Evolutionary conservation across 2,888 invertebrate species (phyloP), one percentile per base, ranked within the genome.

Genomic region (Campopleginae sp.): DNA sequence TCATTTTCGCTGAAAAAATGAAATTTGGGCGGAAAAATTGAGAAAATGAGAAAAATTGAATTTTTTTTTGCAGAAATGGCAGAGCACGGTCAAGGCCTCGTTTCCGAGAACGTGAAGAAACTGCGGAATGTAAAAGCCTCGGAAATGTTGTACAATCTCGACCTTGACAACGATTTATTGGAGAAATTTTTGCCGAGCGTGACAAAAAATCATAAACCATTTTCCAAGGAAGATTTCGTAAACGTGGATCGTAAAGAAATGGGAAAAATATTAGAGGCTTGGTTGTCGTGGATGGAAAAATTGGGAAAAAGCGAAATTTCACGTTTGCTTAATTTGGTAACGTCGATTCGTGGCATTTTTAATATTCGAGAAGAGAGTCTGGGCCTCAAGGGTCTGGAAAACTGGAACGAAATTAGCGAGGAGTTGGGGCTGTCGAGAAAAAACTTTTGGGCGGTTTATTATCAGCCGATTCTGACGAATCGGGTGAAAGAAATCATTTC

Each of bases 361-460:
- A 96, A 96, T 81, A 96, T 97, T 77, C 94, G 97, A 75, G 96
- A 96, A 88, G 96, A 96, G 89, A 96, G 96, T 0, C 95, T 96
- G 75, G 95, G 95, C 91, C 95, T 96, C 44, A 95, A 95, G 89
- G 94, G 95, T 2, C 95, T 96, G 0, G 91, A 94, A 58, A 95
- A 96, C 89, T 97, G 97, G 96, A 93, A 94, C 4, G 91, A 93
- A 12, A 95, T 97, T 61, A 96, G 96, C 91, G 92, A 94, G 17
- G 95, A 95, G 4, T 94, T 96, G 0, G 94, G 95, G 80, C 94
- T 97, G n/a, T 94, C 95, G 2, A 93, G 93, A 51, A 92, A 95
- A 27, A 96, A 96, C 87, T 96, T 97, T 8, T 97, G 97, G 96
- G 95, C 95, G 58, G 95, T 95, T 86, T 96, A 96, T 91, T 97